phyloP scores from a whole-genome alignment of 37 sponge, comb jelly and placozoan genomes.

The Axinella damicornis region DNA sequence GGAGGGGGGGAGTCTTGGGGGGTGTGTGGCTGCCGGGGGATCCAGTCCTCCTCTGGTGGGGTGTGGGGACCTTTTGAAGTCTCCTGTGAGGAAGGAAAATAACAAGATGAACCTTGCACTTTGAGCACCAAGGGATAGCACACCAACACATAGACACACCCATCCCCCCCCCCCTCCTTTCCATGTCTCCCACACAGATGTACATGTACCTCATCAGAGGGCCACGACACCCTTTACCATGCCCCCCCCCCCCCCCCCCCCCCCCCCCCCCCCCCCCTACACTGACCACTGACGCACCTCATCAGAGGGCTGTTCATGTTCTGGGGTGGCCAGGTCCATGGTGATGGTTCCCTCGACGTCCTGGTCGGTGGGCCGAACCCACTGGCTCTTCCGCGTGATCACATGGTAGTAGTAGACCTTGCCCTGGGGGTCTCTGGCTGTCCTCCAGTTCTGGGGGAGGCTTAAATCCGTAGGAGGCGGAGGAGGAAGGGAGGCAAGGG shows the following conservation, averaged over 20 bases:
- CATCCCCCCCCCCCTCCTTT: too few species aligned
- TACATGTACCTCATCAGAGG: too few species aligned
- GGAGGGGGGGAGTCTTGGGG: slow-evolving; percentile 4
- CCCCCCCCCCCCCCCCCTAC: neutral
- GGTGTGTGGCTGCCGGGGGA: neutral
- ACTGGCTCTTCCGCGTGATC: slow-evolving; percentile 80
- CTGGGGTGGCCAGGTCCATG: slow-evolving; percentile 47
- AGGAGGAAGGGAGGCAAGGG: slow-evolving; percentile 31
- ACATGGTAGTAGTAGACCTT: slow-evolving; percentile 77
- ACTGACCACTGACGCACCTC: slow-evolving; percentile 3
- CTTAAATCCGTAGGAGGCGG: slow-evolving; percentile 35
- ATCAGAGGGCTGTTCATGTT: neutral
- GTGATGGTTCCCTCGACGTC: slow-evolving; percentile 44
- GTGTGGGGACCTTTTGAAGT: slow-evolving; percentile 15
- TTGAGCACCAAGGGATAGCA: too few species aligned
- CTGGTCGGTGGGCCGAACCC: slow-evolving; percentile 66
- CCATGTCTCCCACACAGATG: too few species aligned
- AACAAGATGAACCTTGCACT: neutral
- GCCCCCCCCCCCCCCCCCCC: neutral
- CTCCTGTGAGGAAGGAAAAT: neutral
- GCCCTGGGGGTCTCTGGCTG: slow-evolving; percentile 41
- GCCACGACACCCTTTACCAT: too few species aligned
- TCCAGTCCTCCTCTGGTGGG: neutral
- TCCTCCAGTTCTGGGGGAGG: slow-evolving; percentile 75
- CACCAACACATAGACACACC: too few species aligned